Evolutionary conservation across 1,140 invertebrate genomes (phyloP).

Genomic region (Zaprionus lachaisei): DNA sequence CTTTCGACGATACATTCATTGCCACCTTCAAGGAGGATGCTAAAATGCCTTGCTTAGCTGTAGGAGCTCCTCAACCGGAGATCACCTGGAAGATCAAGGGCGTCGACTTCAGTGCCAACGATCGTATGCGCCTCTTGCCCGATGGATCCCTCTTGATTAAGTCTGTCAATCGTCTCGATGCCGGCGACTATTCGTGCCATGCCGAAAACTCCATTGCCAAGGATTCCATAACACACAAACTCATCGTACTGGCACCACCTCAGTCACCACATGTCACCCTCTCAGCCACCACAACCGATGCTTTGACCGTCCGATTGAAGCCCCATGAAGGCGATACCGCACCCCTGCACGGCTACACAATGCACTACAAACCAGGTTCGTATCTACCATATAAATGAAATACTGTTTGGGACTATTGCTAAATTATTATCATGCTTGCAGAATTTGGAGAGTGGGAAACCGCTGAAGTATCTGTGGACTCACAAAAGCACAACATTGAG

Average conservation of each 20-base stretch:
- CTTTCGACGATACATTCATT: constrained; percentile 95
- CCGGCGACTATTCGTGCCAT: constrained; percentile 95
- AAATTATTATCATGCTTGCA: constrained; percentile 5
- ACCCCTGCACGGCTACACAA: constrained; percentile 93
- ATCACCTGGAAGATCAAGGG: constrained; percentile 93
- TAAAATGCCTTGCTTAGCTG: constrained; percentile 94
- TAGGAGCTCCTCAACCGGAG: constrained; percentile 94
- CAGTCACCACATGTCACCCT: constrained; percentile 92
- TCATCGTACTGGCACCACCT: constrained; percentile 94
- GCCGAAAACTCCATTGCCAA: constrained; percentile 97
- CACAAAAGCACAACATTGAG: constrained; percentile 93
- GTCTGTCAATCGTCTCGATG: constrained; percentile 94
- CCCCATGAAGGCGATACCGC: constrained; percentile 90
- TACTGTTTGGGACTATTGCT: not conserved
- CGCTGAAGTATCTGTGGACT: constrained; percentile 89
- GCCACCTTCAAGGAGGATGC: constrained; percentile 96
- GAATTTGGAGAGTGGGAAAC: constrained; percentile 97
- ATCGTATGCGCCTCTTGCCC: constrained; percentile 92
- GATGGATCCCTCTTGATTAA: constrained; percentile 96
- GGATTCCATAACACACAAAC: constrained; percentile 94
- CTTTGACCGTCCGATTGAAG: constrained; percentile 91
- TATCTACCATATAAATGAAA: not conserved
- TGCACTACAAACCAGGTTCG: constrained; percentile 92
- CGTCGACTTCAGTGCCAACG: constrained; percentile 85
- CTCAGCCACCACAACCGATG: constrained; percentile 93